Conservation (phyloP, 2,888 invertebrate genomes). For the Agapostemon virescens region DNA sequence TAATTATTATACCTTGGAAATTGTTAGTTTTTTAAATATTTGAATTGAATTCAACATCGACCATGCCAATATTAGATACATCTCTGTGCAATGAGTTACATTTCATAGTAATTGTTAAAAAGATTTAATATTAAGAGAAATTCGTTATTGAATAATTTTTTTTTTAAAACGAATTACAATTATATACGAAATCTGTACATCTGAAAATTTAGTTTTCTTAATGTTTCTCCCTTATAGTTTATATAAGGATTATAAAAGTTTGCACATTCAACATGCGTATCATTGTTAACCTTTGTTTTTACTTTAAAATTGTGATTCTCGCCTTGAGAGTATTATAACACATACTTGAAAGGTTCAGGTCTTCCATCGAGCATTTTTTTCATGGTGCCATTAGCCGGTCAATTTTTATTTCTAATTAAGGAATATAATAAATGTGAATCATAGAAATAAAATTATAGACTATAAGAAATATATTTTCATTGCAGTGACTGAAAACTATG, state of each 20-base stretch:
- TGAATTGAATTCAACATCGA: not conserved
- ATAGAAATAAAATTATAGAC: slow-evolving; percentile 25
- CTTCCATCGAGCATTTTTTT: not conserved
- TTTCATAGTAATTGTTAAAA: not conserved
- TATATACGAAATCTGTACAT: not conserved
- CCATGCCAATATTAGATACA: not conserved
- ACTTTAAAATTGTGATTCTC: not conserved
- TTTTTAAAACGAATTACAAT: not conserved
- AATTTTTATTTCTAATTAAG: slow-evolving; percentile 9
- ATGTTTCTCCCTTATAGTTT: slow-evolving; percentile 31
- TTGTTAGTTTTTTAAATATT: not conserved
- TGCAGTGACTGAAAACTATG: not conserved
- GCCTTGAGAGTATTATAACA: not conserved
- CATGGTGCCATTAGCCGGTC: slow-evolving; percentile 24
- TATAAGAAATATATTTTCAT: not conserved
- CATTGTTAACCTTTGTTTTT: slow-evolving; percentile 2
- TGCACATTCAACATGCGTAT: slow-evolving; percentile 10
- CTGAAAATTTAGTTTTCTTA: slow-evolving; percentile 21
- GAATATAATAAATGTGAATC: not conserved
- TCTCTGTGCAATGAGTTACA: slow-evolving; percentile 22
- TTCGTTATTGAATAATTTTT: not conserved
- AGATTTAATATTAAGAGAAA: not conserved
- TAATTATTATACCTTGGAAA: not conserved
- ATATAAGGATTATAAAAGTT: slow-evolving; percentile 20
- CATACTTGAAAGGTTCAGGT: not conserved